Percentiles rank a stretch among this genome's conserved stretches.
phyloP scores from a whole-genome alignment of 2,888 invertebrate species.

The Drosophila falleni region DNA sequence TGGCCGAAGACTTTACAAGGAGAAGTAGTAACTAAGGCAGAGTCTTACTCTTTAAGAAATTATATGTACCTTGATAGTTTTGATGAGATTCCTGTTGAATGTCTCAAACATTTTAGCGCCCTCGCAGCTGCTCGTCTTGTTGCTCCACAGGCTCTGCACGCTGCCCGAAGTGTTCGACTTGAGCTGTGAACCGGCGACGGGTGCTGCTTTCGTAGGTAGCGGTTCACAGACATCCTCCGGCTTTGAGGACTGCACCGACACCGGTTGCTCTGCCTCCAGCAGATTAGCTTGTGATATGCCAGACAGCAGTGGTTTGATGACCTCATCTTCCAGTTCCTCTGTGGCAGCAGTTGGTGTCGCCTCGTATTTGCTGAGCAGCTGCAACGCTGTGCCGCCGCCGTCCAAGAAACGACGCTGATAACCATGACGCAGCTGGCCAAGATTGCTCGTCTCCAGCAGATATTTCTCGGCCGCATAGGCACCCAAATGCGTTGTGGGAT shows the following conservation, averaged over 20 bases:
- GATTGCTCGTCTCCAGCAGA: conserved; percentile 73
- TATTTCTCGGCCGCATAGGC: conserved; percentile 76
- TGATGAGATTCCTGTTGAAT: conserved; percentile 85
- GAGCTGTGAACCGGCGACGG: conserved; percentile 44
- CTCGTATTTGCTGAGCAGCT: conserved; percentile 74
- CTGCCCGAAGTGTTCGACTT: conserved; percentile 83
- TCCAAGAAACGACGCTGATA: conserved; percentile 80
- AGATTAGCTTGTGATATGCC: conserved; percentile 63
- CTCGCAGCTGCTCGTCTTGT: conserved; percentile 85
- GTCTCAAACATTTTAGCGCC: conserved; percentile 85
- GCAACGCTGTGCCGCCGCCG: conserved; percentile 82
- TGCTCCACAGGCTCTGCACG: conserved; percentile 85
- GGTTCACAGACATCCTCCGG: conserved; percentile 70
- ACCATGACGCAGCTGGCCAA: conserved; percentile 62
- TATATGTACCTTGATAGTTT: conserved; percentile 83
- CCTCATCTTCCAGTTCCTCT: conserved; percentile 72
- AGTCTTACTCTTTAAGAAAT: too few relatives aligned
- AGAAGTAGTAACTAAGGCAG: too few relatives aligned
- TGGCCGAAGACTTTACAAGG: too few relatives aligned
- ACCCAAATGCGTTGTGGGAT: conserved; percentile 76
- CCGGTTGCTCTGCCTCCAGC: conserved; percentile 49
- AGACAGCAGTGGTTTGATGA: conserved; percentile 77
- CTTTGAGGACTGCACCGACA: conserved; percentile 35
- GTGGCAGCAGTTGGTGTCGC: conserved; percentile 5
- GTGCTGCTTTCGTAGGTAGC: conserved; percentile 52